Base-by-base conservation (phyloP, 2,113 vertebrate species). In the Phalacrocorax aristotelis region DNA sequence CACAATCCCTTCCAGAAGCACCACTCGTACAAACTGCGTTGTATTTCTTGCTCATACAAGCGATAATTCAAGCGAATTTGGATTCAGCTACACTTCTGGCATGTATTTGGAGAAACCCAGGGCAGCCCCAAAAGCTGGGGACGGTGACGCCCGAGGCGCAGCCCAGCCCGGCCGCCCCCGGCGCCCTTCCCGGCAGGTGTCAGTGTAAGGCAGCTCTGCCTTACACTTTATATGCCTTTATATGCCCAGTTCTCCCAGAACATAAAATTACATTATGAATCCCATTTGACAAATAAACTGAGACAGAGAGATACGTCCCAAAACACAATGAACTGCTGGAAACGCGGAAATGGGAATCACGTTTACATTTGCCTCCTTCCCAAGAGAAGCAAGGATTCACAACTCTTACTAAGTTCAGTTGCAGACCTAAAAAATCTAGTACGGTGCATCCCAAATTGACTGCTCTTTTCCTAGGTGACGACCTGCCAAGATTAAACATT, bases 181-280 rank as follows among this genome's bases (percentile, higher is more conserved):
- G 38, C 13, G n/a, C 38, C 20, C 75, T 32, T 70, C 94, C 97
- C 95, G 76, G 90, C 58, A 97, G 98, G 90, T 96, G 97, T 96
- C 97, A 97, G 95, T 86, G 90, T 62, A 42, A 86, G 91, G 84
- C 92, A 94, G 58, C 13, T 23, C 46, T 92, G 38, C 38, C 38
- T 38, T 38, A 38, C 38, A 38, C 38, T 38, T 38, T 38, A 38
- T 38, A 38, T 9, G 38, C 38, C 38, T 51, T 27, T 57, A 27
- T 16, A 57, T 11, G 18, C 21, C 21, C 30, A 51, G 32, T 52
- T 80, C 44, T 32, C 55, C 11, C 21, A 25, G 51, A 52, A 57
- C 10, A 66, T 27, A 60, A 62, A 86, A 61, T 9, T 38, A 46
- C 30, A 9, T 44, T 49, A 16, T 11, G 51, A 87, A 54, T 29